Conservation (phyloP, 2,797 vertebrate genomes). For the Diplodus puntazzo region DNA sequence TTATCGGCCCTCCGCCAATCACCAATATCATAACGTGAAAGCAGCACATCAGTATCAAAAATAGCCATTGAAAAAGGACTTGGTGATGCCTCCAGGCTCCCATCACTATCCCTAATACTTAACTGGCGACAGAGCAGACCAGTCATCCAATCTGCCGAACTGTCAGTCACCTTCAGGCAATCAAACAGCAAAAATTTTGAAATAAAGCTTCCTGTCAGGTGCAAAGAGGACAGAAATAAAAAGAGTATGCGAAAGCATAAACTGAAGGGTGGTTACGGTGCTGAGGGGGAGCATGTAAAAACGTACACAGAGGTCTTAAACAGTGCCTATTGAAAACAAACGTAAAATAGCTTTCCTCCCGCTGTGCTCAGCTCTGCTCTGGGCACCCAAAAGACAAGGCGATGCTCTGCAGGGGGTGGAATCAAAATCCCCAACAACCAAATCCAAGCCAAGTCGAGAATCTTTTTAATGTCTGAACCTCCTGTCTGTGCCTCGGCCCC, state of each 20-base stretch:
- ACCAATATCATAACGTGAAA: conserved; percentile 20
- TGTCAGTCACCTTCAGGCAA: conserved; percentile 27
- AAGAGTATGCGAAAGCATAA: conserved; percentile 1
- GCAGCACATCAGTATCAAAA: neutral
- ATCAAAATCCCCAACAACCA: conserved; percentile 75
- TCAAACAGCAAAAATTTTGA: conserved; percentile 35
- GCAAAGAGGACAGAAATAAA: conserved; percentile 5
- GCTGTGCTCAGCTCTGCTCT: conserved; percentile 45
- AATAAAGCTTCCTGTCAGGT: conserved; percentile 23
- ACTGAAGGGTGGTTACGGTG: conserved; percentile 1
- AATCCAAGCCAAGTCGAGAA: conserved; percentile 75
- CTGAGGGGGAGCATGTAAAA: conserved; percentile 8
- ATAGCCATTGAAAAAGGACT: neutral
- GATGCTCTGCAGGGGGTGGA: conserved; percentile 26
- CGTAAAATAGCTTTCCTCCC: conserved; percentile 47
- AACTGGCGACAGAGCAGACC: conserved; percentile 14
- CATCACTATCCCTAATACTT: conserved; percentile 21
- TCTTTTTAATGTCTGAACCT: conserved; percentile 58
- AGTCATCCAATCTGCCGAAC: conserved; percentile 47
- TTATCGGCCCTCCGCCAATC: neutral
- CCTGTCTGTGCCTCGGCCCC: conserved; percentile 47
- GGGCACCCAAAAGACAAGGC: conserved; percentile 45
- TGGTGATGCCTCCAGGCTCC: conserved; percentile 4
- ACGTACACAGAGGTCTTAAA: conserved; percentile 32
- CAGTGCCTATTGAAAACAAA: conserved; percentile 48